Conservation (phyloP, 2,797 vertebrate genomes). For the Pipistrellus pygmaeus region DNA sequence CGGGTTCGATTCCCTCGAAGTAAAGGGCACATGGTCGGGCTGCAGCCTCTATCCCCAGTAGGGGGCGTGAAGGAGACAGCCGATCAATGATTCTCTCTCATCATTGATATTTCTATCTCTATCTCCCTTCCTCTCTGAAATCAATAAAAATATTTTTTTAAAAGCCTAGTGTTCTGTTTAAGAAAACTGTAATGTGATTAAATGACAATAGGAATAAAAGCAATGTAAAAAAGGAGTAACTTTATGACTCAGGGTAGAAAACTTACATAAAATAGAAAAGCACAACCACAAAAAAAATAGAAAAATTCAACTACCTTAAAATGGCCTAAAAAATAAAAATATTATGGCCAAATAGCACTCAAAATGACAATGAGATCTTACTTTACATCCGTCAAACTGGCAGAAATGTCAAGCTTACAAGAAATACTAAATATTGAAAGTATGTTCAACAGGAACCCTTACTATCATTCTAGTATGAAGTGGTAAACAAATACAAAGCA, state of each 20-base stretch:
- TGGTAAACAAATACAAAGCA: no score
- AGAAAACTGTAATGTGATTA: background rate
- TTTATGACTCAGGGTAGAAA: background rate
- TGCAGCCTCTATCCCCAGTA: no score
- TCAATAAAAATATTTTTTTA: background rate
- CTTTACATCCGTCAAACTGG: background rate
- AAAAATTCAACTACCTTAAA: conserved; percentile 17
- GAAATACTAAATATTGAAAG: background rate
- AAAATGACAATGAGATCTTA: background rate
- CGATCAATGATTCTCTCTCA: no score
- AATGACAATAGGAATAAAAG: background rate
- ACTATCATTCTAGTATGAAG: background rate
- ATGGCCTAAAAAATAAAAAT: background rate
- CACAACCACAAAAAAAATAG: background rate
- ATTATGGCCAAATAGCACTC: background rate
- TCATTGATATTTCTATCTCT: no score
- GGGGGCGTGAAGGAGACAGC: no score
- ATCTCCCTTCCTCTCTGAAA: no score
- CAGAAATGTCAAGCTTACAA: background rate
- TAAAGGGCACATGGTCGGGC: no score
- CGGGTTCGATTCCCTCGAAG: no score
- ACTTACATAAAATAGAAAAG: background rate
- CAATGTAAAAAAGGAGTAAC: background rate
- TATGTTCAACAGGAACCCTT: background rate
- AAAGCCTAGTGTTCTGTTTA: background rate